Evolutionary conservation across 2,113 vertebrate genomes (phyloP), one percentile per base, ranked within the genome.

Genomic region (Cyprinodon tularosa): DNA sequence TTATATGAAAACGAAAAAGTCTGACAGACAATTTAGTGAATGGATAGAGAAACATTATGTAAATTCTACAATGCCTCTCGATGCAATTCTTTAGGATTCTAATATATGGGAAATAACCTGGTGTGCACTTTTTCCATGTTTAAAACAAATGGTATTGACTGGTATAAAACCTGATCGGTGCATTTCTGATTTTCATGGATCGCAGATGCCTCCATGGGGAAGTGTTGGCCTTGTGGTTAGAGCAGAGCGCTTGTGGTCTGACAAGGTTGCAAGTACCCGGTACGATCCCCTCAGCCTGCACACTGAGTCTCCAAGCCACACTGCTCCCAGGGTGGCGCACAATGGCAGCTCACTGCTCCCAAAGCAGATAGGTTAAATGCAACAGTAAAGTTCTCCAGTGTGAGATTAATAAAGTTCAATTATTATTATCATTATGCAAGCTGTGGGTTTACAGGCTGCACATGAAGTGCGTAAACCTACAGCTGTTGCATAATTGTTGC

Each of bases 361-460:
- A 29, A 29, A 29, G 29, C 29, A 29, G 29, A 29, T 29, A 29
- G 29, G 29, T 29, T 29, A 29, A 29, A 29, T 29, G 29, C 29
- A 29, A 29, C 29, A 29, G 29, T 29, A 29, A 29, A 29, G 1
- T 29, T 29, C 29, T 29, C 29, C 29, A 29, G 29, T 29, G 29
- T 29, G 29, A 29, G 29, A 29, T 29, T 29, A 29, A 29, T 29
- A 29, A 29, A 29, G 29, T 29, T 29, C 29, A 29, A 29, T 29
- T 29, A 29, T 29, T 29, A 29, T 29, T 29, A 29, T 29, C 29
- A 29, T 29, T 29, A 29, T 29, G 68, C 64, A 67, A 80, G 53
- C 68, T 78, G 68, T 59, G 4, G 8, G 67, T 77, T 86, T 80
- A 62, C 76, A n/a, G 5, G 65, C 53, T 62, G 7, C 78, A 76